Base-by-base conservation (phyloP, 2,113 vertebrate genomes). In the Corythoichthys intestinalis region DNA sequence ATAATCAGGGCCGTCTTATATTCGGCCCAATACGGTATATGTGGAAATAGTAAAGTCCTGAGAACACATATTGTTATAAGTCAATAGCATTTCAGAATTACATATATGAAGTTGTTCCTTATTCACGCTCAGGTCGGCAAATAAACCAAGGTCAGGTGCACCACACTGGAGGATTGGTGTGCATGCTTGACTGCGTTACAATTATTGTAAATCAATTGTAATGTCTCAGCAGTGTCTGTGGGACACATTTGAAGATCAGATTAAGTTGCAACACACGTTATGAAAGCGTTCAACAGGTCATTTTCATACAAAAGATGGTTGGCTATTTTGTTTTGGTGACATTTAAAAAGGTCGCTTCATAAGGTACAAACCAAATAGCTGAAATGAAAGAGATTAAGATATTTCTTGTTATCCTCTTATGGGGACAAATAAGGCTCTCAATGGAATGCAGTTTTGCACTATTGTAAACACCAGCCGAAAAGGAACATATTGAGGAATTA, bases 191-290 rank as follows among this genome's bases (percentile, higher is more conserved):
- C 14, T 77, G 86, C 81, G 73, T 80, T 66, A 72, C 84, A 79
- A 81, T 89, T 88, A 86, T 86, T 88, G 85, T 88, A 90, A 91
- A 91, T 91, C 90, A 89, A 91, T 91, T 83, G 67, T 74, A 88
- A 87, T 90, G 81, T 89, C 81, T 89, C 75, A 81, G 73, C 57
- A 56, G 78, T 75, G 74, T 79, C 75, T n/a, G 74, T 76, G 69
- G 77, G 20, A 85, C 73, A 78, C 79, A 85, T 76, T 75, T 83
- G 67, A 81, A 78, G 65, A 70, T 70, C 69, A 37, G 74, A 38
- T 66, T 67, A 74, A 78, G 67, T 69, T 46, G 44, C 67, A 68
- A 74, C 79, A 37, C 56, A 4, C 34, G 12, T 14, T 14, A 37
- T 35, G 56, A 61, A 41, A 14, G 8, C 11, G 59, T 41, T 61